Conservation (phyloP, 2,113 vertebrate genomes). For the Collichthys lucidus region DNA sequence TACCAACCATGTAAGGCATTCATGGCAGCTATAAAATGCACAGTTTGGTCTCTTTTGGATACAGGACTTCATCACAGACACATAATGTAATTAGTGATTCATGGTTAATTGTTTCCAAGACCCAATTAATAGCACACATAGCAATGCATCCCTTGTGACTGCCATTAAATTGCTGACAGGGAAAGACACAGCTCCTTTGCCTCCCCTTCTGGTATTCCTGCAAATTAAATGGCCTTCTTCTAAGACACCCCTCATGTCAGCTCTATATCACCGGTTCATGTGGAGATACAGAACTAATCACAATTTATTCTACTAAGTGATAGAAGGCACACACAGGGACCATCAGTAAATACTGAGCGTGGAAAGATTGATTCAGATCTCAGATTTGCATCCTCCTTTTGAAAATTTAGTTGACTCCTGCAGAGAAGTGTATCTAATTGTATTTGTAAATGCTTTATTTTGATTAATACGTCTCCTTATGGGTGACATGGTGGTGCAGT, state of each 20-base stretch:
- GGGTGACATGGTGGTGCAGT: no score
- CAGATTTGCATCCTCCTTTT: neutral
- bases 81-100: constrained; percentile 14
- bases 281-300: neutral
- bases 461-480: neutral
- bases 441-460: neutral
- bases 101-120: constrained; percentile 12
- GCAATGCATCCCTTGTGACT: constrained; percentile 16
- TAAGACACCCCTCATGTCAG: neutral
- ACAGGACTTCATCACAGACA: neutral
- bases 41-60: neutral
- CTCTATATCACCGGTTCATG: neutral
- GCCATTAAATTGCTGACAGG: constrained; percentile 22
- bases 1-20: neutral
- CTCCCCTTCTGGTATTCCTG: neutral
- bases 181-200: constrained; percentile 27
- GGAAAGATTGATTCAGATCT: neutral
- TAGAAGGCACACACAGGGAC: neutral
- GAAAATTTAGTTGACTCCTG: neutral
- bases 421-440: neutral
- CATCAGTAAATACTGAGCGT: neutral
- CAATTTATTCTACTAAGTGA: neutral
- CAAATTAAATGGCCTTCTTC: neutral
- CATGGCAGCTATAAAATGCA: neutral
- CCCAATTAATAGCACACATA: constrained; percentile 19